Base-by-base conservation (phyloP, 2,888 invertebrate species). In the Luperina testacea region DNA sequence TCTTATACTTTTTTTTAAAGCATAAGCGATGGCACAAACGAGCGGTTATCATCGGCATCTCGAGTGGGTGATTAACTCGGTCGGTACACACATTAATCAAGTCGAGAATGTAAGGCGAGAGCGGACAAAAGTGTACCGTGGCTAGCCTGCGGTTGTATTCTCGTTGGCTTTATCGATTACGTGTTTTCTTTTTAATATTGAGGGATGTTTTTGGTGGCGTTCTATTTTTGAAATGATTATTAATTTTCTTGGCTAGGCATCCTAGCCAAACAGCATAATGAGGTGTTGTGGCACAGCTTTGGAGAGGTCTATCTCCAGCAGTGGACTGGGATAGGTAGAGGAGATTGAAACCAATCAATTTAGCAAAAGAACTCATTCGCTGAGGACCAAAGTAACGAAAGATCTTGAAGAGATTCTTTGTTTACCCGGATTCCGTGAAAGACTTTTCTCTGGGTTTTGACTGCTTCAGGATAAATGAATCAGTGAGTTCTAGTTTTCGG, bases 51-150 rank as follows among this genome's bases (percentile, higher is more conserved):
- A 92, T 89, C 88, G 92, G 90, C 91, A 92, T 93, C 94, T 95
- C 94, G 94, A 96, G 96, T 95, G 95, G 93, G 93, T 94, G 94
- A 95, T 95, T 94, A 95, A 93, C 92, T 90, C 91, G 91, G 90
- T 92, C 84, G 89, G 94, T 92, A 95, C 92, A 94, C 94, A 94
- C 95, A 96, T 96, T 95, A 96, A 96, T 96, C 96, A 96, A 93
- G 93, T 93, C 90, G 92, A 95, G 95, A 92, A 92, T 90, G 96
- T 95, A 96, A 96, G 96, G 94, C 94, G 96, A 96, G 96, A 94
- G 89, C 94, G 92, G 92, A 87, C 89, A 85, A 92, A 93, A 93
- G 94, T 95, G 93, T 95, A 92, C 89, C 86, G 93, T 95, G 93
- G 92, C 95, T 82, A 75, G 81, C 81, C 76, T 77, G 81, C 82